Evolutionary conservation across 1,140 invertebrate genomes (phyloP), one percentile per base, ranked within the genome.

Genomic region (Eriocheir sinensis): DNA sequence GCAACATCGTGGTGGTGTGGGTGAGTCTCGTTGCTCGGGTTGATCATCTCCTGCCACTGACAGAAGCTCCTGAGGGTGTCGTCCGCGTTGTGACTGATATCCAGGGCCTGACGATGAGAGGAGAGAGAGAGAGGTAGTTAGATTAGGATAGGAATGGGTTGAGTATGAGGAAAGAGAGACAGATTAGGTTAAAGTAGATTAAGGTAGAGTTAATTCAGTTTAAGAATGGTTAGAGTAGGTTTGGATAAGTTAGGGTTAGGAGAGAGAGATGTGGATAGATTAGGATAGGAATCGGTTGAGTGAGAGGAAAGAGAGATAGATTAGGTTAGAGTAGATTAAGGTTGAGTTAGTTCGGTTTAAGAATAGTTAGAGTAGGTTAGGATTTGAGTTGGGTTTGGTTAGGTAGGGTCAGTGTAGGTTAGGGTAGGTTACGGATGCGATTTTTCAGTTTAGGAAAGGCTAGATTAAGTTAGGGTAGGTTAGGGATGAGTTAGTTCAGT

Each of bases 1-100:
- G 99, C 99, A 0, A 99, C 98, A 96, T 99, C 99, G 96, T 99
- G 99, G 96, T 99, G 99, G 96, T 98, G 98, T 6, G 98, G 98
- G 97, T 99, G 98, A 3, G 97, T 97, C 95, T 99, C 98, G 96
- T 98, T 97, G 40, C 97, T 97, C 0, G 98, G 98, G 97, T 99
- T 99, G 89, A 98, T 97, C 89, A 97, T 97, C 96, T 98, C 97
- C 96, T 99, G 98, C 98, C 98, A 99, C 96, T 98, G 97, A 97
- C 98, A 99, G 97, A 99, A 99, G 96, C 98, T 98, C 92, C 98
- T 97, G 41, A 99, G 97, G 3, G 98, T 98, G 94, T 97, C 97
- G 96, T 99, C 98, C 0, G 98, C 98, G 96, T 98, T 98, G 91
- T 98, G 97, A 0, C 98, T 98, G 83, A 99, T 98, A 96, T 98